Conservation (phyloP, 1,140 invertebrate species). For the Solenopsis fugax region DNA sequence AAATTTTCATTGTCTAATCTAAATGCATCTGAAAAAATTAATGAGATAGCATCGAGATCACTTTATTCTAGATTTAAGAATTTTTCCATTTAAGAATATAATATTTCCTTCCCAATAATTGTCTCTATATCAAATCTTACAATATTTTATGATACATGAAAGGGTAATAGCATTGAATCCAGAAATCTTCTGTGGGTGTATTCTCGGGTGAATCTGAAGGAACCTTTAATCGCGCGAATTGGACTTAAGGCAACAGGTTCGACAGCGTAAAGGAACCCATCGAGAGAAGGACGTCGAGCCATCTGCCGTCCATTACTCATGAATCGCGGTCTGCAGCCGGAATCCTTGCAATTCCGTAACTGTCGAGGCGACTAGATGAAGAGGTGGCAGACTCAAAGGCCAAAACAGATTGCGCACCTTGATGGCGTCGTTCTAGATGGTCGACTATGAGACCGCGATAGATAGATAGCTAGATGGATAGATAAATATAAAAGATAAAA, state of each 20-base stretch:
- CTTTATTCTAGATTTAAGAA: no score
- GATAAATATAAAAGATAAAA: not conserved
- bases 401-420: slow-evolving; percentile 53
- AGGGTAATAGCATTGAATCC: no score
- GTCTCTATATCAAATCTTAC: no score
- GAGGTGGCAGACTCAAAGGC: slow-evolving; percentile 44
- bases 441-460: not conserved
- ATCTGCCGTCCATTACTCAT: slow-evolving; percentile 59
- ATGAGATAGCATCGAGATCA: no score
- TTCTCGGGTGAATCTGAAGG: not conserved
- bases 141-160: no score
- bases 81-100: no score
- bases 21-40: no score
- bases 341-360: slow-evolving; percentile 51
- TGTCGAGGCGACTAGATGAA: slow-evolving; percentile 36
- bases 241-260: slow-evolving; percentile 47
- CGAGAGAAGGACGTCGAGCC: slow-evolving; percentile 26
- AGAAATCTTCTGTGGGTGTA: no score
- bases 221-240: slow-evolving; percentile 25
- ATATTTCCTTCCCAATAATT: no score
- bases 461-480: not conserved
- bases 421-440: slow-evolving; percentile 38
- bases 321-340: slow-evolving; percentile 49
- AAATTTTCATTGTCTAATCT: no score
- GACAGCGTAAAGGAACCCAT: slow-evolving; percentile 21